phyloP scores from a whole-genome alignment of 92 coral and sea anemone species.

The Pocillopora meandrina region DNA sequence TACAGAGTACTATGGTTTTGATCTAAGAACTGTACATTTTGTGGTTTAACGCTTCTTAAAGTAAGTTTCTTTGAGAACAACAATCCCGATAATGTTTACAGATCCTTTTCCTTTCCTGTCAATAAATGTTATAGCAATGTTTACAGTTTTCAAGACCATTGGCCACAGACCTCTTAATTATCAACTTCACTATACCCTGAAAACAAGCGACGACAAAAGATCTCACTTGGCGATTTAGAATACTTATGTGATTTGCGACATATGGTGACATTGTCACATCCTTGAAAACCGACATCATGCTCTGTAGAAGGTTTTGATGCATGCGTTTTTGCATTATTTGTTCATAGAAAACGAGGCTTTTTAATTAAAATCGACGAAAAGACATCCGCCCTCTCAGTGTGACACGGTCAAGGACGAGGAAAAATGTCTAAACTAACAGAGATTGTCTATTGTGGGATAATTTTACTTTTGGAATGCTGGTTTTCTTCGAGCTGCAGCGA shows the following conservation, averaged over 20 bases:
- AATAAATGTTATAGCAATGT: neutral
- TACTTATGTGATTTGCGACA: neutral
- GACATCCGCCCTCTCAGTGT: neutral
- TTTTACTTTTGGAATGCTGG: neutral
- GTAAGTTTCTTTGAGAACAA: neutral
- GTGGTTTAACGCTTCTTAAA: neutral
- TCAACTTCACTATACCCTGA: neutral
- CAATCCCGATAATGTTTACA: neutral
- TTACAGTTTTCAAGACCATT: neutral
- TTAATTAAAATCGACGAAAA: neutral
- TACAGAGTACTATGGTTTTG: too few relatives aligned
- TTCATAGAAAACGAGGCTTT: neutral
- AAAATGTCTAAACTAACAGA: neutral
- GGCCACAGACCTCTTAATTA: conserved; percentile 14
- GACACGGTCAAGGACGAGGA: neutral
- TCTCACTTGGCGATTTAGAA: conserved; percentile 11
- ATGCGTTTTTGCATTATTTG: neutral
- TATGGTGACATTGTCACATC: conserved; percentile 1
- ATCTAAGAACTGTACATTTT: too few relatives aligned
- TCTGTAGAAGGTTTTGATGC: neutral
- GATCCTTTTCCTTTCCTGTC: conserved; percentile 15
- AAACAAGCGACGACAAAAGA: neutral
- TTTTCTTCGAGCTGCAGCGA: conserved; percentile 23
- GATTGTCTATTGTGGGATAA: neutral
- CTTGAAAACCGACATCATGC: neutral